Base-by-base conservation (phyloP, 2,888 invertebrate genomes). In the Lochmaea crataegi region DNA sequence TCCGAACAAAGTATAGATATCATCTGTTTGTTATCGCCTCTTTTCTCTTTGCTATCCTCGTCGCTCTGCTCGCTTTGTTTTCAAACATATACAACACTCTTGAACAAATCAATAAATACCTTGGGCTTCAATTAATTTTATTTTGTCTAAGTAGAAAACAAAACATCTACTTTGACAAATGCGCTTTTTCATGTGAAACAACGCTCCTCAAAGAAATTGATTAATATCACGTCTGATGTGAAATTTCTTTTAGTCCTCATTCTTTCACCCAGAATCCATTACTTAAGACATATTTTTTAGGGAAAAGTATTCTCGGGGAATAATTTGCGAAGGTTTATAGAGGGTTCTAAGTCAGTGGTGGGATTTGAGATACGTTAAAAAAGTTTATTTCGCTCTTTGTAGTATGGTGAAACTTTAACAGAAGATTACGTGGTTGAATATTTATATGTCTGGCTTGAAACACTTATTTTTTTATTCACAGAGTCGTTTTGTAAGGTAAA, bases 261-360 rank as follows among this genome's bases (percentile, higher is more conserved):
- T 57, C 57, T 22, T 57, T 10, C 9, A 57, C 57, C 57, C 12
- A 26, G 11, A 60, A 32, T 60, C 58, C 58, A 60, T 60, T 60
- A 60, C 38, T 4, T 22, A 2, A 26, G 38, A 60, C 58, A 60
- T 14, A 60, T 60, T 60, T 60, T 60, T 60, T 60, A 2, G 10
- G 18, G 1, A 38, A 60, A 60, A 60, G 14, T 14, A 60, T 60
- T 60, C 38, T 38, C 26, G 32, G 32, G 5, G 12, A 60, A 18
- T 14, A 32, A 60, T 22, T 60, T n/a, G 10, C 22, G 3, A 14
- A 60, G 38, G 26, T 60, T 60, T 60, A 60, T 32, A 26, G 26
- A 12, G 32, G 4, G 14, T 45, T 45, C 10, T 12, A 11, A 45
- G 14, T 12, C 12, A 11, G 12, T 45, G 14, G 45, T 12, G 45